Base-by-base conservation (phyloP, 2,113 vertebrate species). In the Daphoenositta chrysoptera region DNA sequence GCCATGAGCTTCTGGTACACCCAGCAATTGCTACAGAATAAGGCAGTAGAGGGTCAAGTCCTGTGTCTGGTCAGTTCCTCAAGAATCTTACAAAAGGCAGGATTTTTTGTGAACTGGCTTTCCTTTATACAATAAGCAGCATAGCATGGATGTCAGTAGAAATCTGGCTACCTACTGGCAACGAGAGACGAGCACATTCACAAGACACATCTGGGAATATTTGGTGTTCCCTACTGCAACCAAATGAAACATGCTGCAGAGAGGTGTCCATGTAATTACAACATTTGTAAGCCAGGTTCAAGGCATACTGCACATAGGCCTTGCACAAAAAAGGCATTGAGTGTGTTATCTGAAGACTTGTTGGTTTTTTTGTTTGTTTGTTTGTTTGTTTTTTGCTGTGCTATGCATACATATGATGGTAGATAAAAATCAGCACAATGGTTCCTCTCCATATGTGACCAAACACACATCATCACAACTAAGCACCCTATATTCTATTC, bases 11-110 rank as follows among this genome's bases (percentile, higher is more conserved):
- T 28, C 68, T 28, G 40, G 30, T 18, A 53, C 23, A 63, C 50
- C n/a, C 51, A 72, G 50, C 30, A 70, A 53, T 75, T 44, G 50
- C 69, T 65, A 92, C 65, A 79, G 61, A 31, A 37, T 86, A 93
- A 97, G 96, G 95, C 95, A 96, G 80, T 26, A 92, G 64, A 93
- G 22, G 78, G 92, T 66, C 3, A 3, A 56, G 44, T 97, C 68
- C 83, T 42, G 10, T 75, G 50, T 33, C 83, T 79, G 56, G 56
- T 88, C 68, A 48, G 51, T 35, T 91, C 63, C 66, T 86, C 44
- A 44, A 47, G 50, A 92, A 37, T 65, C 60, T 94, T 45, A 78
- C 3, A 51, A 83, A 97, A 92, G 81, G 80, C 90, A 83, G 45
- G 24, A 23, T 53, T 42, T 28, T 94, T 33, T 51, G 81, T 81